Conservation (phyloP, 2,888 invertebrate genomes). For the Zonitis immaculata region DNA sequence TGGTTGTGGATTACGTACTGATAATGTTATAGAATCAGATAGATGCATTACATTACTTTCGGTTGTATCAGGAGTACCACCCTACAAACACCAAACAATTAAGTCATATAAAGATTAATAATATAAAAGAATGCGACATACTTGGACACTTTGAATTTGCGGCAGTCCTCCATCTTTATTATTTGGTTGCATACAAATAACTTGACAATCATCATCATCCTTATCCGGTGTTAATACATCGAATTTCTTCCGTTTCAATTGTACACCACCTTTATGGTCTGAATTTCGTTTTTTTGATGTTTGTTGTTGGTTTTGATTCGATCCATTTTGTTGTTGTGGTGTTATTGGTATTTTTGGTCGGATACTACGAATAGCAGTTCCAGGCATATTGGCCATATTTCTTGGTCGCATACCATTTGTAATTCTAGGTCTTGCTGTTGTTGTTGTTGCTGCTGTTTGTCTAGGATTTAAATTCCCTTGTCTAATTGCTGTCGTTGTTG, state of each 20-base stretch:
- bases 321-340: constrained; percentile 18
- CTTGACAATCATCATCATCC: constrained; percentile 71
- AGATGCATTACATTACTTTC: constrained; percentile 59
- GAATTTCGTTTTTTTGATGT: constrained; percentile 35
- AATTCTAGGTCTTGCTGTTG: constrained; percentile 17
- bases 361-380: constrained; percentile 21
- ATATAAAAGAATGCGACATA: constrained; percentile 40
- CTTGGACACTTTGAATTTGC: constrained; percentile 70
- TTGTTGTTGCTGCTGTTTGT: constrained; percentile 29
- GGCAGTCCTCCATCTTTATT: constrained; percentile 62
- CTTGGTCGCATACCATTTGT: constrained; percentile 34
- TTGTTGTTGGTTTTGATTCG: constrained; percentile 11
- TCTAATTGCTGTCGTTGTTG: too few species aligned
- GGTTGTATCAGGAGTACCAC: constrained; percentile 39
- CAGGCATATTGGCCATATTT: constrained; percentile 26
- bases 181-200: constrained; percentile 69
- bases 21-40: constrained; percentile 69
- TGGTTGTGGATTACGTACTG: constrained; percentile 52
- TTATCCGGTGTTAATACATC: constrained; percentile 65
- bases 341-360: constrained; percentile 32
- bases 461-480: constrained; percentile 24
- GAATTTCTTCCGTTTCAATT: constrained; percentile 52
- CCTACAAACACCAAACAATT: constrained; percentile 34
- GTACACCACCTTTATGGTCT: constrained; percentile 45
- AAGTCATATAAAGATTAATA: too few species aligned